These are phyloP conservation scores for Falcunculus frontatus DNA, from an alignment of 2,113 vertebrate species.

Conservation along the genomic window DNA sequence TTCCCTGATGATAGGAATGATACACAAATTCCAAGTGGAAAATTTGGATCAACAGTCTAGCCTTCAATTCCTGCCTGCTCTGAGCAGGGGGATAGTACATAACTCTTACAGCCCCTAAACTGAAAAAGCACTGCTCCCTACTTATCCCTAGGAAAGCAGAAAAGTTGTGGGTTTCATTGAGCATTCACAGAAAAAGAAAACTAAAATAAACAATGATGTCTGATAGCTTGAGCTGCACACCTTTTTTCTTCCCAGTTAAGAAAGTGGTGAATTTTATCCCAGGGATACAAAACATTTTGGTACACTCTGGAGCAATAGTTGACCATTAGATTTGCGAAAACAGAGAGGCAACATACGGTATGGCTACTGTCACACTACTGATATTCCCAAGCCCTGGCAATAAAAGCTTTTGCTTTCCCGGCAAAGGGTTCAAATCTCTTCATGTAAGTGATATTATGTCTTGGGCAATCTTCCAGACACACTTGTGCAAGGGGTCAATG, in stretches of 20 bases:
- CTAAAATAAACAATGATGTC: background rate
- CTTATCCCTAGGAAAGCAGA: background rate
- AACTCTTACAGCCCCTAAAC: background rate
- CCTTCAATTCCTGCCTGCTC: background rate
- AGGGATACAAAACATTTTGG: background rate
- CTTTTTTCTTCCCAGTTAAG: background rate
- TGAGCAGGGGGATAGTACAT: background rate
- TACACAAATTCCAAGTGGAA: background rate
- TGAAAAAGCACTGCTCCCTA: background rate
- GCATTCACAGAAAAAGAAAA: background rate
- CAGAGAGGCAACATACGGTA: background rate
- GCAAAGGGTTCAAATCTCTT: background rate
- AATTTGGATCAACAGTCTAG: background rate
- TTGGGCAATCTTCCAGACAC: background rate
- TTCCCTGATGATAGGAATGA: background rate
- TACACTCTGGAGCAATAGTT: background rate
- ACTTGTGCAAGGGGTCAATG: background rate
- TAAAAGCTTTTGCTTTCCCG: background rate
- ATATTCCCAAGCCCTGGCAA: background rate
- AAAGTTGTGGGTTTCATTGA: background rate
- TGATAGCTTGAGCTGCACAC: background rate
- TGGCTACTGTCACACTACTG: background rate
- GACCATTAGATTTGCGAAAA: background rate
- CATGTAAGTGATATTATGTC: background rate
- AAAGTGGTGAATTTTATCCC: background rate